Base-by-base conservation (phyloP, 1,140 invertebrate genomes). In the Euwallacea fornicatus region DNA sequence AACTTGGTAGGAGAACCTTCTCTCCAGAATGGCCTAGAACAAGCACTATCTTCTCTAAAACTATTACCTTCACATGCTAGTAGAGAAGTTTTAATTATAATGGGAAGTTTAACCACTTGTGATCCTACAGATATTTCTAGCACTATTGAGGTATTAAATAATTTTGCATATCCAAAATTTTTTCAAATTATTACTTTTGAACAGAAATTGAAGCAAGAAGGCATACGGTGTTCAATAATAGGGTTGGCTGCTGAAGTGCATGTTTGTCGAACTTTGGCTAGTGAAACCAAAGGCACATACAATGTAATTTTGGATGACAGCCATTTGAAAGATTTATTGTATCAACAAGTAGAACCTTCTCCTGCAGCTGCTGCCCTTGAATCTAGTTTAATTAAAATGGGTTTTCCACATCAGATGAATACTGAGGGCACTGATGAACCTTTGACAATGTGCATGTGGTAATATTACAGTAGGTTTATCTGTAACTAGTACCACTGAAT, bases 61-160 rank as follows among this genome's bases (percentile, higher is more conserved):
- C 87, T 96, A 63, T 87, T 99, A 77, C 97, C 97, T 3, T 87
- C 90, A 1, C 96, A 99, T 84, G 93, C 96, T 0, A 98, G 95
- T 70, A 85, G 95, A 77, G 96, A 98, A 84, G 87, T 98, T 50
- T 83, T 95, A n/a, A 84, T 98, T 6, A 88, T 99, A 9, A 90
- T 96, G 85, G 96, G 94, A 0, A 97, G 95, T 78, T 85, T 99
- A 41, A 98, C 97, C 2, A 97, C 96, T 2, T 98, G 97, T 84
- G 97, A 99, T 85, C 97, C 97, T 16, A 89, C 92, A 21, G 94
- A 98, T 79, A 97, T 99, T 41, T 90, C 88, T 74, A 85, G 86
- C 66, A 98, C 95, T 7, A 92, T 98, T 78, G 86, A 93, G 82
- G 92, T 93, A 83, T 76, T 53, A 15, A 56, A 56, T 13, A 2